A percentile compares a stretch with the other conserved stretches of the same genome.
Evolutionary conservation across 2,888 invertebrate species (phyloP).

Genomic region (Diarsia mendica): DNA sequence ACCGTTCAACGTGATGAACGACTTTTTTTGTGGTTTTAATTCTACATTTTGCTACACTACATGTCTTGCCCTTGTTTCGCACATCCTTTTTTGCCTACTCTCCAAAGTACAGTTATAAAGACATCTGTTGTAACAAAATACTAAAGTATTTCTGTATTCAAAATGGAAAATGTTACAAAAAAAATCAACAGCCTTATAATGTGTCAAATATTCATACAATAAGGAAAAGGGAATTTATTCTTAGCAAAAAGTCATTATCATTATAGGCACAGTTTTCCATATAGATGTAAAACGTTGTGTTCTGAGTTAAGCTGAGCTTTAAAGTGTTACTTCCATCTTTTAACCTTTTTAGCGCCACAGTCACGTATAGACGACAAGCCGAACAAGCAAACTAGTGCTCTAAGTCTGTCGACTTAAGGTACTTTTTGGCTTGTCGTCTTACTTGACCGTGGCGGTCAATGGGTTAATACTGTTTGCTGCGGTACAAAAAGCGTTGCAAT

Average conservation of each 20-base stretch:
- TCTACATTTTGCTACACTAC: constrained; percentile 22
- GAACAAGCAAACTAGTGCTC: too few relatives aligned
- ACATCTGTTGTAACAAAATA: not conserved
- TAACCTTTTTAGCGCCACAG: too few relatives aligned
- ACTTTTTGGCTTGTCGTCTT: too few relatives aligned
- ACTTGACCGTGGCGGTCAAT: too few relatives aligned
- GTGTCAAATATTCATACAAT: not conserved
- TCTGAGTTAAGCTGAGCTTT: constrained; percentile 8
- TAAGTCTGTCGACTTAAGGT: too few relatives aligned
- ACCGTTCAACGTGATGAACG: constrained; percentile 1
- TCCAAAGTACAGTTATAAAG: too few relatives aligned
- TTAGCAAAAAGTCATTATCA: not conserved
- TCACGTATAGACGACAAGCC: too few relatives aligned
- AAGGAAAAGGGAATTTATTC: not conserved
- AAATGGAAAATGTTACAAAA: constrained; percentile 7
- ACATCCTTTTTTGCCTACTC: not conserved
- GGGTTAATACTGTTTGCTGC: constrained; percentile 4
- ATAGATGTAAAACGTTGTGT: not conserved
- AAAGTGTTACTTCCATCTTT: constrained; percentile 8
- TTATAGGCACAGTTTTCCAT: not conserved
- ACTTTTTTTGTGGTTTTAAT: constrained; percentile 2
- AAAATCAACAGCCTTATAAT: not conserved
- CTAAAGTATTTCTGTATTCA: not conserved
- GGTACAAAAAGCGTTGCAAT: constrained; percentile 3
- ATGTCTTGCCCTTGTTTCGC: not conserved